A percentile compares a stretch with the other conserved stretches of the same genome.
Conservation (phyloP, 2,113 vertebrate genomes). For the Ginglymostoma cirratum region DNA sequence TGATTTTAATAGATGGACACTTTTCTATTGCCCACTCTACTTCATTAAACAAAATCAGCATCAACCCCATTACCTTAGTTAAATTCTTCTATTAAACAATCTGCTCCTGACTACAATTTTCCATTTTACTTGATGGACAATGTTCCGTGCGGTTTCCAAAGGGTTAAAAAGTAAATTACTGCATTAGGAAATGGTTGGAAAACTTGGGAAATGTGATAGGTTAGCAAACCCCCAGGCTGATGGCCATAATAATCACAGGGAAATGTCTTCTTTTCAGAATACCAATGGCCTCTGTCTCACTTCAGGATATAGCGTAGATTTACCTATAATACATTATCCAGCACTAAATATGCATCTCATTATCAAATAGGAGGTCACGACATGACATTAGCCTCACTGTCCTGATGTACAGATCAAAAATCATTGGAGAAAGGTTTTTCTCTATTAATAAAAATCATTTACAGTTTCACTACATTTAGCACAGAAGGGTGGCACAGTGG, state of each 20-base stretch:
- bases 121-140: neutral
- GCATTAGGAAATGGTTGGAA: neutral
- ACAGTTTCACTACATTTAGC: neutral
- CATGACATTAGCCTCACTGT: neutral
- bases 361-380: neutral
- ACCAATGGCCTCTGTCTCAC: neutral
- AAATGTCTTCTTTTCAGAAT: neutral
- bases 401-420: neutral
- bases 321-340: neutral
- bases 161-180: neutral
- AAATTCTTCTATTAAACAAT: neutral
- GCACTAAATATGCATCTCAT: neutral
- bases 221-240: neutral
- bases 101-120: neutral
- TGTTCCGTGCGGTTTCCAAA: neutral
- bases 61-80: neutral
- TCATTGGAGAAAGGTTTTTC: neutral
- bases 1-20: neutral
- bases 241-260: neutral
- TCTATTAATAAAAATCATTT: neutral
- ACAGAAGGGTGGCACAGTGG: neutral
- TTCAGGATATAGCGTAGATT: neutral
- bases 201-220: neutral
- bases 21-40: neutral
- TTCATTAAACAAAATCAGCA: neutral